Evolutionary conservation across 2,113 vertebrate genomes (phyloP), one percentile per base, ranked within the genome.

Genomic region (Cyrtonyx montezumae): DNA sequence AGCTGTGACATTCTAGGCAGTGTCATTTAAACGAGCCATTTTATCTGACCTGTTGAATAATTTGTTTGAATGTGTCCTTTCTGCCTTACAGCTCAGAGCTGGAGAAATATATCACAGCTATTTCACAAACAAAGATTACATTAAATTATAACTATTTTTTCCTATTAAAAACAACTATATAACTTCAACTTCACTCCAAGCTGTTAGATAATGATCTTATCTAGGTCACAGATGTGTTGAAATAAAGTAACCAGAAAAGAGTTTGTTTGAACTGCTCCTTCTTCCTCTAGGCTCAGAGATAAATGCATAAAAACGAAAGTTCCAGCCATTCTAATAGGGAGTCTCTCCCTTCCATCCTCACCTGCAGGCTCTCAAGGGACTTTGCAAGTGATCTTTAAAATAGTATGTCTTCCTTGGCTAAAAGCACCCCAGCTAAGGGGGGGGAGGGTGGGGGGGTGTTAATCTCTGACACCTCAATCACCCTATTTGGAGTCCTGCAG

Each of bases 151-250:
- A 93, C 55, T 80, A 61, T 92, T 91, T 96, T 91, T 90, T 83
- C 63, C 36, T 78, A 83, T 92, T 89, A 91, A 78, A 92, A 94
- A 87, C 79, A 94, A 86, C 91, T 75, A 68, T 53, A 28, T 80
- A 88, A 69, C 61, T 94, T 91, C 68, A 77, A 48, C 71, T 94
- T 90, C 69, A 80, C 93, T 96, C 68, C 91, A 83, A 94, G 89
- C 79, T 92, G 87, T 90, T 90, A 92, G 94, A 94, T 94, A 95
- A 95, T 71, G 68, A 96, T 92, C 91, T 94, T 96, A 96, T 94
- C 87, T 92, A 4, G 18, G 93, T 86, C 84, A 90, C 81, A 94
- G 94, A 92, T 0, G 11, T 91, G 61, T 68, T 87, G 82, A 87
- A 95, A 92, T 94, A 80, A 94, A 94, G 87, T 90, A 96, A 51